Evolutionary conservation across 2,797 vertebrate genomes (phyloP).

Genomic region (Diplodus sargus): DNA sequence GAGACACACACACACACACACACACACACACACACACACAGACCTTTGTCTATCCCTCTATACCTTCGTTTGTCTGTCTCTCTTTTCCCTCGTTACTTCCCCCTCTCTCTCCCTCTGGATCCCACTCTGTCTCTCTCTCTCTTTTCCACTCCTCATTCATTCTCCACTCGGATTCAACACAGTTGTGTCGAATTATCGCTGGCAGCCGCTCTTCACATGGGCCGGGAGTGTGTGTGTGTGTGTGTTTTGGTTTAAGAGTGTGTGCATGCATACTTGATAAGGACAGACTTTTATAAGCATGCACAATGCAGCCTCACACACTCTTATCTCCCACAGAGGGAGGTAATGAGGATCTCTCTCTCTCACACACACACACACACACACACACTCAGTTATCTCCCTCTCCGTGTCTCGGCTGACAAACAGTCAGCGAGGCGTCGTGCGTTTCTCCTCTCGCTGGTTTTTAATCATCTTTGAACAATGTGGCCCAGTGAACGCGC

Average conservation of each 20-base stretch:
- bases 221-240: constrained; percentile 37
- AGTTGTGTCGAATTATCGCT: constrained; percentile 68
- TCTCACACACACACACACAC: constrained; percentile 37
- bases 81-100: no score
- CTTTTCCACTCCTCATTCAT: constrained; percentile 50
- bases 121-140: constrained; percentile 5
- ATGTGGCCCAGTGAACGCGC: constrained; percentile 70
- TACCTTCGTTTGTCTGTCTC: not conserved
- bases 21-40: constrained; percentile 1
- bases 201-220: constrained; percentile 58
- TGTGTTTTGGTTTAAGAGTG: constrained; percentile 32
- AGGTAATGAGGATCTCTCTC: constrained; percentile 78
- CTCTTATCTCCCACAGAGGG: constrained; percentile 73
- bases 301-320: constrained; percentile 74
- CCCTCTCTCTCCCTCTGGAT: not conserved
- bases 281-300: constrained; percentile 79
- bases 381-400: constrained; percentile 70
- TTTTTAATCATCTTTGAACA: constrained; percentile 83
- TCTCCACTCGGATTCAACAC: constrained; percentile 59
- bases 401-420: constrained; percentile 76
- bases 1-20: not conserved
- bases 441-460: constrained; percentile 75
- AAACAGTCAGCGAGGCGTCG: constrained; percentile 76
- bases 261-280: constrained; percentile 76
- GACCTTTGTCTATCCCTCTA: not conserved